Base-by-base conservation (phyloP, 2,797 vertebrate genomes). In the Triplophysa yarkandensis region DNA sequence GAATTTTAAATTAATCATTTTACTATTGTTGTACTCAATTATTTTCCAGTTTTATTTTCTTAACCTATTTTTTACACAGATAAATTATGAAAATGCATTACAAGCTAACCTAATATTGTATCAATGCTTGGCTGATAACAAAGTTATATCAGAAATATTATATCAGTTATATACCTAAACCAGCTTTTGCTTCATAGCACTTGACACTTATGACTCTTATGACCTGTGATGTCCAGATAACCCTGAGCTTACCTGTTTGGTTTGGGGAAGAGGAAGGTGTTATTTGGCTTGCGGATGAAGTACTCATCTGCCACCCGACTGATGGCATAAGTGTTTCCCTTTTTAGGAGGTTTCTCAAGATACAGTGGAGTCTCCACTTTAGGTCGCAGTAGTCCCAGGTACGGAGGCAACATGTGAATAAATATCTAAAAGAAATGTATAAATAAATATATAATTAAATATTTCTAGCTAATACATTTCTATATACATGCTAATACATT, bases 281-380 rank as follows among this genome's bases (percentile, higher is more conserved):
- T 66, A 46, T 55, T 89, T 0, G 95, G 95, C 72, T 94, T 95
- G 68, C 95, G 92, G 71, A 96, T 95, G 84, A 97, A 97, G 87
- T 97, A 97, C 73, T 97, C 94, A 7, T 96, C 95, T 0, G 89
- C 87, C 0, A 84, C 87, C 68, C 92, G 89, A 79, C 81, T 91
- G 27, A 89, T 83, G 60, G 81, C 11, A 9, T 88, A 54, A 1
- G 60, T 69, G 63, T 82, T 86, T 57, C 87, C 88, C 80, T 82
- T 89, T 13, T 82, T 87, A 1, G 82, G 86, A 7, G 86, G 85
- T 21, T 77, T 80, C 50, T 86, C 86, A 11, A 91, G 78, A 28
- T 83, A 84, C 3, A 90, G 52, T 0, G 90, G 89, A 0, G 87
- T 83, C 78, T 96, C 94, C 0, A 88, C 87, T 74, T 95, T 96